A percentile compares a stretch with the other conserved stretches of the same genome.
Conservation (phyloP, 2,113 vertebrate species). For the Motacilla alba region DNA sequence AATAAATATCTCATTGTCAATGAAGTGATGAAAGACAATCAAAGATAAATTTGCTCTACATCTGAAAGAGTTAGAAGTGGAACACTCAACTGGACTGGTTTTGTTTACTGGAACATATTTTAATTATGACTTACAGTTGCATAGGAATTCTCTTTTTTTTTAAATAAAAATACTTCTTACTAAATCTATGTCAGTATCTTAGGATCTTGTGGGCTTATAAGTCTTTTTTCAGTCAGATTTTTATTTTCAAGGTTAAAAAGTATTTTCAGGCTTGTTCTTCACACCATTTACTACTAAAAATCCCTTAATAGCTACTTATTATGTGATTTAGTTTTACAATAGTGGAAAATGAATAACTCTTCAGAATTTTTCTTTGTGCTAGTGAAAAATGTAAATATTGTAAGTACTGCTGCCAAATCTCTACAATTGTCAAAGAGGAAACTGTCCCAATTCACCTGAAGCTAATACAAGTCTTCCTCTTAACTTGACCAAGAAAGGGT, state of each 20-base stretch:
- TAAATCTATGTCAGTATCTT: neutral
- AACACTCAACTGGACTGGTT: neutral
- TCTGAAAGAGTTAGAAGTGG: neutral
- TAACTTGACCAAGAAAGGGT: neutral
- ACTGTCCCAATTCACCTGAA: neutral
- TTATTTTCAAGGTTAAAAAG: neutral
- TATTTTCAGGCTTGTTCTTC: neutral
- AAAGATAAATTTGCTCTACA: neutral
- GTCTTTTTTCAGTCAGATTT: neutral
- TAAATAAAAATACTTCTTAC: neutral
- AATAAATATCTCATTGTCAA: neutral
- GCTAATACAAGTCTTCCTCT: neutral
- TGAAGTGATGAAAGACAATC: neutral
- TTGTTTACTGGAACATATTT: neutral
- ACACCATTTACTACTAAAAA: neutral
- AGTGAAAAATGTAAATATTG: neutral
- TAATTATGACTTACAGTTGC: neutral
- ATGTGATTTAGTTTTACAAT: neutral
- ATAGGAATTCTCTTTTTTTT: neutral
- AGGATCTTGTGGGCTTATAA: neutral
- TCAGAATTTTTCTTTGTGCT: neutral
- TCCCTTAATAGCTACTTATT: neutral
- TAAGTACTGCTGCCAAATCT: neutral
- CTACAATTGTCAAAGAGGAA: neutral
- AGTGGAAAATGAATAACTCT: neutral